phyloP scores from a whole-genome alignment of 1,140 invertebrate species.

The Panulirus ornatus region DNA sequence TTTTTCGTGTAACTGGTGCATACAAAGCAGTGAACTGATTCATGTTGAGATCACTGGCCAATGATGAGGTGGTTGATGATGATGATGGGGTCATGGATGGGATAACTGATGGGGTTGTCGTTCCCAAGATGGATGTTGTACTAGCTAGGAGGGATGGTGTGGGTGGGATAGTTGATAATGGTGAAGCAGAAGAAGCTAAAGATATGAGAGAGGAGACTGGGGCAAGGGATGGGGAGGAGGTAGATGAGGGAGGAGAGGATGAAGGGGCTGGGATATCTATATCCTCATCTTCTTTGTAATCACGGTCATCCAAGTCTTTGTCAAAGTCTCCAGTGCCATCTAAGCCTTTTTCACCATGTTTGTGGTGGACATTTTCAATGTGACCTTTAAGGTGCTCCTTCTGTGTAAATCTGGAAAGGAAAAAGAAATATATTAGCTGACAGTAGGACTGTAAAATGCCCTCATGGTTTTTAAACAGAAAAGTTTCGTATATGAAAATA shows the following conservation, averaged over 20 bases:
- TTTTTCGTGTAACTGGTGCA: conserved; percentile 71
- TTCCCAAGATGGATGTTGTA: conserved; percentile 9
- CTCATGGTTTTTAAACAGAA: too few relatives aligned
- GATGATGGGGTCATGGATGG: background rate
- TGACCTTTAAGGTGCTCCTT: conserved; percentile 75
- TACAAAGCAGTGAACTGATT: conserved; percentile 68
- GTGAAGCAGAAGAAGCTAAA: conserved; percentile 59
- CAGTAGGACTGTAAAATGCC: too few relatives aligned
- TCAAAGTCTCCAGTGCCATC: conserved; percentile 47
- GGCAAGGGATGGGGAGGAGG: conserved; percentile 49
- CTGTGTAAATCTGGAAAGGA: conserved; percentile 69
- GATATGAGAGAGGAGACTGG: conserved; percentile 59
- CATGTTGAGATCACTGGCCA: conserved; percentile 59
- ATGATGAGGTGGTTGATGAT: conserved; percentile 20
- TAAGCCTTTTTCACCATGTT: conserved; percentile 64
- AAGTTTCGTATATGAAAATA: too few relatives aligned
- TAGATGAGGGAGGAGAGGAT: conserved; percentile 25
- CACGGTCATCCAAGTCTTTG: conserved; percentile 36
- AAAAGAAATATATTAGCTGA: background rate
- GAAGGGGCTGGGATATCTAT: conserved; percentile 32
- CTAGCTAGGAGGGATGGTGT: conserved; percentile 42
- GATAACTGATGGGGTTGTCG: background rate
- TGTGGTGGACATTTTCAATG: conserved; percentile 73
- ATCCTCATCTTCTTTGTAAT: conserved; percentile 56
- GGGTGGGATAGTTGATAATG: conserved; percentile 39